These are phyloP conservation scores for Perca schrenkii DNA, from an alignment of 2,113 vertebrate species.

Conservation along the genomic window DNA sequence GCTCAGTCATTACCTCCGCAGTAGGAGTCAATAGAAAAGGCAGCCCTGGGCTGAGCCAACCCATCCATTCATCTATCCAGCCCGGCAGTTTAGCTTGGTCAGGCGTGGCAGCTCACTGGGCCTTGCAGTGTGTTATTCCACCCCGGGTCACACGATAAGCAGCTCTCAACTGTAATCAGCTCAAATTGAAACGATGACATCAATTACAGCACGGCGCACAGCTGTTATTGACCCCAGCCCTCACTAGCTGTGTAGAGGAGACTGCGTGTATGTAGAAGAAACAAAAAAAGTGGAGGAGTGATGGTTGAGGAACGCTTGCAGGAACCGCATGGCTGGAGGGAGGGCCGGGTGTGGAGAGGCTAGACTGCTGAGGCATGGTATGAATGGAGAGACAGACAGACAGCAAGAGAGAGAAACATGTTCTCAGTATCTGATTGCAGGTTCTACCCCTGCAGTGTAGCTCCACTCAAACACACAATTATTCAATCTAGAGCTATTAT, in stretches of 20 bases:
- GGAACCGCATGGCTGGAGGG: conserved; percentile 59
- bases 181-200: conserved; percentile 88
- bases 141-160: conserved; percentile 78
- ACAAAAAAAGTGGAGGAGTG: conserved; percentile 6
- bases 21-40: conserved; percentile 73
- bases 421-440: conserved; percentile 82
- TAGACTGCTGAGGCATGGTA: conserved; percentile 70
- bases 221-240: conserved; percentile 84
- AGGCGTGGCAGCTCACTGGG: conserved; percentile 69
- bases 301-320: conserved; percentile 35
- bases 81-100: conserved; percentile 66
- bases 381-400: conserved; percentile 75
- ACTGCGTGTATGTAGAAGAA: neutral
- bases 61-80: conserved; percentile 65
- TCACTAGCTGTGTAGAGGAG: conserved; percentile 59
- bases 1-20: conserved; percentile 73
- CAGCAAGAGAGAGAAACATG: conserved; percentile 47
- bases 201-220: conserved; percentile 81
- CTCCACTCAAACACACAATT: conserved; percentile 86
- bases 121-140: conserved; percentile 72
- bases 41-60: conserved; percentile 57
- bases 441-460: conserved; percentile 80
- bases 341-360: conserved; percentile 56
- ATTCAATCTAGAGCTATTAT: conserved; percentile 86
- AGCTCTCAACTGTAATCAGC: conserved; percentile 85